These are phyloP conservation scores for Platerodrilus igneus DNA, from an alignment of 2,888 invertebrate species.

Conservation along the genomic window DNA sequence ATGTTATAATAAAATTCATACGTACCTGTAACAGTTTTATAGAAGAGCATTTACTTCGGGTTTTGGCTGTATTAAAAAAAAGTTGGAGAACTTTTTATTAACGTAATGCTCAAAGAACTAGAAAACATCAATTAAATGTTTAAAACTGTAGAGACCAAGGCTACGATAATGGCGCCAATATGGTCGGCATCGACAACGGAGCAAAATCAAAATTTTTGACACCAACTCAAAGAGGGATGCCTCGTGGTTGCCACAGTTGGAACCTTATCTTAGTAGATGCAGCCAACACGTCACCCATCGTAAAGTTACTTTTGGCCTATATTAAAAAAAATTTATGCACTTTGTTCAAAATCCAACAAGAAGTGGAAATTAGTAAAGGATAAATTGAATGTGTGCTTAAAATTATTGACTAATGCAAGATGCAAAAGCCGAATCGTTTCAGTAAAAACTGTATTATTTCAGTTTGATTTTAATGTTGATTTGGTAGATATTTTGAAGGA, in stretches of 20 bases:
- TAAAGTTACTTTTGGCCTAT: slow-evolving; percentile 14
- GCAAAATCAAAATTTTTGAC: slow-evolving; percentile 17
- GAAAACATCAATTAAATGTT: slow-evolving; percentile 4
- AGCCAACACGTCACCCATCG: slow-evolving; percentile 12
- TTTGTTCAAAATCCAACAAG: too few relatives aligned
- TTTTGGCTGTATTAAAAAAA: not conserved
- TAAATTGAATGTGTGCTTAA: not conserved
- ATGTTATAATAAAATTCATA: slow-evolving; percentile 1
- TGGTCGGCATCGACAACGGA: slow-evolving; percentile 19
- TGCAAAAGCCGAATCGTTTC: too few relatives aligned
- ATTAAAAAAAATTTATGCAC: slow-evolving; percentile 16
- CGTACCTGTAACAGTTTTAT: not conserved
- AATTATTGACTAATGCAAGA: not conserved
- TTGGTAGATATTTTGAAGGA: slow-evolving; percentile 1
- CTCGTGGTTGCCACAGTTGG: slow-evolving; percentile 18
- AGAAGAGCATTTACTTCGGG: slow-evolving; percentile 1
- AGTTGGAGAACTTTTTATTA: not conserved
- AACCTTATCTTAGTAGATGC: slow-evolving; percentile 16
- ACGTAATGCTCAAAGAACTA: too few relatives aligned
- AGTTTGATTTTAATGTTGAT: slow-evolving; percentile 3
- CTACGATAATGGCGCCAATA: slow-evolving; percentile 29
- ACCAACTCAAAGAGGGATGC: slow-evolving; percentile 13
- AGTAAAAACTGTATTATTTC: too few relatives aligned
- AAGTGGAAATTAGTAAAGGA: too few relatives aligned
- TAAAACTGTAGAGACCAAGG: slow-evolving; percentile 20